Evolutionary conservation across 1,140 invertebrate species (phyloP), one percentile per base, ranked within the genome.

Genomic region (Sitodiplosis mosellana): DNA sequence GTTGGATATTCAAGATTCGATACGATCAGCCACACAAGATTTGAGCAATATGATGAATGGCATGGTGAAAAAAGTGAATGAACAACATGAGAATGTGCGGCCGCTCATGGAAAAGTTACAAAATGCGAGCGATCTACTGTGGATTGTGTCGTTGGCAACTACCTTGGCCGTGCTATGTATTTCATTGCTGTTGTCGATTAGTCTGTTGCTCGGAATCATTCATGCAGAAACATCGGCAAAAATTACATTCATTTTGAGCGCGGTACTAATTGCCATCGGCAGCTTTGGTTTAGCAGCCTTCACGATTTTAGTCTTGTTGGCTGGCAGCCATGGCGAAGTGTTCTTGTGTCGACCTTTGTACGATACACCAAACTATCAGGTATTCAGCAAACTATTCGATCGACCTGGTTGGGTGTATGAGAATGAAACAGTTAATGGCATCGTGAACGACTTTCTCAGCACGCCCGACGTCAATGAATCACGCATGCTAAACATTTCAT

Each of bases 301-400:
- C 21, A 66, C 61, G 0, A 56, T 62, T 2, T 49, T 63, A 21
- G 53, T 65, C 2, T 50, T 70, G 45, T 52, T 68, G 14, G 49
- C 68, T 14, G 69, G 67, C 10, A 64, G 65, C n/a, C 67, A 70
- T 50, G 56, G 61, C 5, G 57, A 77, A 64, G 63, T 72, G 15
- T 74, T 77, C 49, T 60, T 80, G 14, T 81, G 78, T 51, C 69
- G 73, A 42, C 69, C 77, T 0, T 58, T 81, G 2, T 74, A 77
- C 58, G 74, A 76, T 42, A 61, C 66, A 21, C 70, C 72, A 2
- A 59, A 73, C 38, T 80, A 74, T 53, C 59, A 63, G 14, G 68
- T 70, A n/a, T 56, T 80, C 17, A 63, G 69, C 36, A 67, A 69
- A 51, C 63, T 80, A 20, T 60, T 80, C 45, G 75, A 81, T 56